Evolutionary conservation across 2,888 invertebrate genomes (phyloP), one percentile per base, ranked within the genome.

Genomic region (Harpagoxenus sublaevis): DNA sequence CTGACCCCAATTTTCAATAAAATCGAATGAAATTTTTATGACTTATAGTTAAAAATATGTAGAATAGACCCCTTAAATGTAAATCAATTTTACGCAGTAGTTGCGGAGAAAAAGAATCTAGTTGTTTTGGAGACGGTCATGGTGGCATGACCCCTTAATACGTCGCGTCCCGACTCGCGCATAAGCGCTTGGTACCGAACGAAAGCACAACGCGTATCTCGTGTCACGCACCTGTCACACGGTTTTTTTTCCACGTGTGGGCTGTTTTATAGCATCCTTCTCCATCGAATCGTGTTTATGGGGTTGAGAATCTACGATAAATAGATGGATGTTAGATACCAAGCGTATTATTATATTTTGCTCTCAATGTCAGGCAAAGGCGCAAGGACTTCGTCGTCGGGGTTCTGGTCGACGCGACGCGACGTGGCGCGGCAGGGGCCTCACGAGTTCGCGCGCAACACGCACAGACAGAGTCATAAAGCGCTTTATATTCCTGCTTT

Each of bases 401-500:
- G 39, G 57, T 70, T 83, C 75, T 68, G 77, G 63, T 70, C 74
- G 35, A 28, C 57, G 3, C 4, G 53, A 8, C 51, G 51, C 51
- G 83, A 48, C n/a, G 73, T 39, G 78, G 62, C 65, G 57, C 60
- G 62, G 66, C 18, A 48, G 82, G 75, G 89, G 85, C 89, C 89
- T 88, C 77, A 71, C 84, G 74, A 55, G 73, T 73, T 57, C 68
- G 10, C 66, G 10, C 66, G 39, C 70, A 62, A 55, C n/a, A 65
- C 62, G 39, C 86, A 89, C 86, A 89, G 88, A 89, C 91, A 83
- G 88, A 89, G 86, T 86, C 87, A 91, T 90, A 91, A 90, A 90
- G 88, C 88, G 91, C 88, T 91, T 90, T 90, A 90, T 91, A 88
- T 89, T 90, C 86, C 51, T 83, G 82, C 87, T 78, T 84, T 66